Percentiles rank a stretch among this genome's conserved stretches.
These are phyloP conservation scores for Odiellus spinosus DNA, from an alignment of 2,888 invertebrate species.

Conservation along the genomic window DNA sequence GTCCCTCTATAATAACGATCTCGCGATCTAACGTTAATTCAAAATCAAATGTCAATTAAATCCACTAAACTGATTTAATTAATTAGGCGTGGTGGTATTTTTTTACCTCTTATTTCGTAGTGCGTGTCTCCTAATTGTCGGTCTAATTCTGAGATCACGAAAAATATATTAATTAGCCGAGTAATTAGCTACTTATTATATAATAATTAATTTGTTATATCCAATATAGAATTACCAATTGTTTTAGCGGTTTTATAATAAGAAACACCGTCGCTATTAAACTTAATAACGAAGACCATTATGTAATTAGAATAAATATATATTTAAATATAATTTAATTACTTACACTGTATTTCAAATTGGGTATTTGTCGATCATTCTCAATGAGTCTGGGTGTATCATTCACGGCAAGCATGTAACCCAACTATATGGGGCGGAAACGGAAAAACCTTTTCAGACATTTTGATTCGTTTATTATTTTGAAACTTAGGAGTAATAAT, in stretches of 20 bases:
- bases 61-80: too few relatives aligned
- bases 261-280: slow-evolving; percentile 44
- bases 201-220: too few relatives aligned
- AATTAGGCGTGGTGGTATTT: too few relatives aligned
- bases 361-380: slow-evolving; percentile 43
- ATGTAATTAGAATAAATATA: slow-evolving; percentile 6
- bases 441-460: neutral
- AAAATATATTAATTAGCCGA: neutral
- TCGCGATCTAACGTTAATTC: slow-evolving; percentile 53
- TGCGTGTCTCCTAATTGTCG: slow-evolving; percentile 52
- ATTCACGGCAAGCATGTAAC: slow-evolving; percentile 60
- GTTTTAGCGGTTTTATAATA: slow-evolving; percentile 52
- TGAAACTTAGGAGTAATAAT: neutral
- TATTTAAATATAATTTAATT: slow-evolving; percentile 3
- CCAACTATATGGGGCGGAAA: too few relatives aligned
- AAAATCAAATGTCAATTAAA: slow-evolving; percentile 2
- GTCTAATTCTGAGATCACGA: neutral
- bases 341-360: slow-evolving; percentile 53
- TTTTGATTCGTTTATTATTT: neutral
- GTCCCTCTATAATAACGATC: slow-evolving; percentile 52
- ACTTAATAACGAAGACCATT: slow-evolving; percentile 35
- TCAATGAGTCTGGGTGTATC: slow-evolving; percentile 41
- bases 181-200: too few relatives aligned
- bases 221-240: slow-evolving; percentile 24
- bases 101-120: slow-evolving; percentile 47